Evolutionary conservation across 2,113 vertebrate genomes (phyloP), one percentile per base, ranked within the genome.

Genomic region (Martes martes): DNA sequence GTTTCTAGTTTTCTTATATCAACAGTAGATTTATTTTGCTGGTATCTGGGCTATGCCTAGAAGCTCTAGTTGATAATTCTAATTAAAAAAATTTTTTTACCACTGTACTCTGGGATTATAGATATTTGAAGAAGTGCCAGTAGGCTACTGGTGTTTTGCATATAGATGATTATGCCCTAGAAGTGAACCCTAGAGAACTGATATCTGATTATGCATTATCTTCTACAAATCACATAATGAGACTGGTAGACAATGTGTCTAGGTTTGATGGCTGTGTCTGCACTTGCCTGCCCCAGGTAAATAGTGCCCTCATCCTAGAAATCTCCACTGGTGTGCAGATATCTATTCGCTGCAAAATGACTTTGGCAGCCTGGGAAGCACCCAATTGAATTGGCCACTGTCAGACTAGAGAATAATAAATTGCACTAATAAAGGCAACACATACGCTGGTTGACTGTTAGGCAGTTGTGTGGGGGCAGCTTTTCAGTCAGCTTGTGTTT

Each of bases 321-420:
- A 89, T 78, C 45, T 45, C 36, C 4, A 10, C 16, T 74, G 74
- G 14, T 52, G 2, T 59, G 9, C 89, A 81, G 57, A 18, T 91
- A 45, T 93, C 89, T 4, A 1, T 2, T 31, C 69, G 23, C 65
- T 93, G 14, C 3, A 79, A 55, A 89, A 80, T 93, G 59, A 83
- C 24, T 55, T 61, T 65, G 57, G 69, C 76, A 87, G 81, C 45
- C 90, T 81, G 23, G 61, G 79, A 69, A 80, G 57, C 61, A 71
- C 69, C 50, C 16, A 39, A 6, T 45, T 89, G 88, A 96, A 87
- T 73, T 79, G 76, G 81, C 78, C 52, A 9, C 84, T 91, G 0
- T 95, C 88, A 85, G 92, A 86, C 73, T 80, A 91, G 95, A 92
- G 67, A 87, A 63, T 96, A 97, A 91, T 73, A 92, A 94, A 96